Evolutionary conservation across 2,888 invertebrate species (phyloP).

Genomic region (Slavum lentiscoides): DNA sequence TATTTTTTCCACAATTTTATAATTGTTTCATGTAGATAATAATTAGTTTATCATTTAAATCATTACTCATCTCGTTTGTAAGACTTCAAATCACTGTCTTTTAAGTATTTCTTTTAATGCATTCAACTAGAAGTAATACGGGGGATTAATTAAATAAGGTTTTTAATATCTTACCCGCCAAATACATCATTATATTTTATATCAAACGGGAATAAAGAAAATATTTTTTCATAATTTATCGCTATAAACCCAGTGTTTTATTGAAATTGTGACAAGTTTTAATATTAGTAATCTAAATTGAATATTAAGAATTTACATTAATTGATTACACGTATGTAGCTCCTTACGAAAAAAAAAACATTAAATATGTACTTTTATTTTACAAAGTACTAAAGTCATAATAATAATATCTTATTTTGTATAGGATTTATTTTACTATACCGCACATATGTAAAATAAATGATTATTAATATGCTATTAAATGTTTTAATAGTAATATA

Average conservation of each 20-base stretch:
- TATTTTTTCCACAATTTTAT: no score
- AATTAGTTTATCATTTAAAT: not conserved
- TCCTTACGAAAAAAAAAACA: no score
- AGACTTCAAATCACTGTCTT: slow-evolving; percentile 16
- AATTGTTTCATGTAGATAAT: not conserved
- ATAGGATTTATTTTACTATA: no score
- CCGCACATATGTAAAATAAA: no score
- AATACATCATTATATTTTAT: slow-evolving; percentile 6
- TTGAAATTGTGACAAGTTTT: slow-evolving; percentile 1
- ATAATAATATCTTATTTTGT: no score
- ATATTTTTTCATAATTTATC: slow-evolving; percentile 3
- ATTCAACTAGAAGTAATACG: not conserved
- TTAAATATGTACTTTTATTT: no score
- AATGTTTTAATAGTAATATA: no score
- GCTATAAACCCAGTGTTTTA: not conserved
- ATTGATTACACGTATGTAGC: not conserved
- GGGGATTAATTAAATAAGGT: slow-evolving; percentile 20
- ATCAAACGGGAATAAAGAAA: not conserved
- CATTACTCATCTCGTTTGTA: not conserved
- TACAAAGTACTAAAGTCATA: no score
- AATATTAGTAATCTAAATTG: not conserved
- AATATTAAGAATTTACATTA: not conserved
- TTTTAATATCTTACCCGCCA: slow-evolving; percentile 4
- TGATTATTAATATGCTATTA: no score
- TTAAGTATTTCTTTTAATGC: slow-evolving; percentile 15